These are phyloP conservation scores for Eidolon dupreanum DNA, from an alignment of 2,797 vertebrate species.

Conservation along the genomic window DNA sequence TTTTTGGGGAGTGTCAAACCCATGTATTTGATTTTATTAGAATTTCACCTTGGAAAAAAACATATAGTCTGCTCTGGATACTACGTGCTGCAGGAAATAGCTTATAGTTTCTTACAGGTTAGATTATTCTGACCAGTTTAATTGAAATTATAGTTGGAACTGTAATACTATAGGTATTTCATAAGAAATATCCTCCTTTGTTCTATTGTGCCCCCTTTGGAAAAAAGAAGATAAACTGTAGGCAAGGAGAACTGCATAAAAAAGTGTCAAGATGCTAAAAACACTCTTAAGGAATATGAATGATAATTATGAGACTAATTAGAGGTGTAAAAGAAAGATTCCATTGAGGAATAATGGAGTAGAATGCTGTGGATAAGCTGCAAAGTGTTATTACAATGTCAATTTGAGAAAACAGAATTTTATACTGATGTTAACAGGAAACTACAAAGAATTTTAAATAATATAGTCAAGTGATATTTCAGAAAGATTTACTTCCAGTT, in stretches of 20 bases:
- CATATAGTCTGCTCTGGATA: not conserved
- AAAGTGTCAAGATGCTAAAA: not conserved
- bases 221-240: not conserved
- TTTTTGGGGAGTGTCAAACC: not conserved
- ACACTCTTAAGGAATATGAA: not conserved
- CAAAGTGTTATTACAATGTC: not conserved
- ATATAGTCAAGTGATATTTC: not conserved
- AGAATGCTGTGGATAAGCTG: not conserved
- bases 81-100: not conserved
- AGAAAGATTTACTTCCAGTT: not conserved
- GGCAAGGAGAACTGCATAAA: not conserved
- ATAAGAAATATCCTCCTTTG: not conserved
- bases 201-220: rapidly evolving
- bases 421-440: not conserved
- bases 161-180: not conserved
- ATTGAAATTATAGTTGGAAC: not conserved
- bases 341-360: not conserved
- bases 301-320: not conserved
- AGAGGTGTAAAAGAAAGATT: not conserved
- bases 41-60: not conserved
- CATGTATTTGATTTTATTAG: not conserved
- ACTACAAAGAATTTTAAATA: conserved; percentile 10
- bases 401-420: not conserved
- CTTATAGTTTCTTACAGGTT: not conserved
- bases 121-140: not conserved